Conservation (phyloP, 2,113 vertebrate species). For the Centropus unirufus region DNA sequence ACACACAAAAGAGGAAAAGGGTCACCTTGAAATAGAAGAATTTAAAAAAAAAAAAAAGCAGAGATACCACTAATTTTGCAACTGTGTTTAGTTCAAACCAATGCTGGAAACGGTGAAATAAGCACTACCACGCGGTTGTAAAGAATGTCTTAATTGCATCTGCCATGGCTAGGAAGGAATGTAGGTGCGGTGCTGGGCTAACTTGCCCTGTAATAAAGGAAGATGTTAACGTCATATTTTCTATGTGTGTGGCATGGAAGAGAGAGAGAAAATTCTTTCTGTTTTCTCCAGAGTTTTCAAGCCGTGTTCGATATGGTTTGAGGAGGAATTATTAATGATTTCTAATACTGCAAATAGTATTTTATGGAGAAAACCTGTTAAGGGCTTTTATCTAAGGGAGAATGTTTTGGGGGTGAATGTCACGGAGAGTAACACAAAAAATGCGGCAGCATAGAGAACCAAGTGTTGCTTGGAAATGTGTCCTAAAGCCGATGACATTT, state of each 20-base stretch:
- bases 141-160: neutral
- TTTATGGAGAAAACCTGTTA: slow-evolving; percentile 58
- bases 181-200: neutral
- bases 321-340: slow-evolving; percentile 65
- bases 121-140: neutral
- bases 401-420: slow-evolving; percentile 41
- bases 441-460: neutral
- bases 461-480: neutral
- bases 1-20: slow-evolving; percentile 69
- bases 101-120: neutral
- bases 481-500: neutral
- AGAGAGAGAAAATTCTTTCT: slow-evolving; percentile 2
- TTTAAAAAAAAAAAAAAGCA: neutral
- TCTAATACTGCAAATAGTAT: slow-evolving; percentile 45
- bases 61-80: neutral
- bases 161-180: neutral
- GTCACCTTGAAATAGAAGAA: slow-evolving; percentile 88
- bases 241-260: neutral
- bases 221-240: neutral
- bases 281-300: slow-evolving; percentile 39
- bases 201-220: neutral
- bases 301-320: slow-evolving; percentile 14
- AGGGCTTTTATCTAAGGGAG: neutral
- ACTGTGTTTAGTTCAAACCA: neutral
- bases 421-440: neutral